phyloP scores from a whole-genome alignment of 2,888 invertebrate species.

The Lypha dubia region DNA sequence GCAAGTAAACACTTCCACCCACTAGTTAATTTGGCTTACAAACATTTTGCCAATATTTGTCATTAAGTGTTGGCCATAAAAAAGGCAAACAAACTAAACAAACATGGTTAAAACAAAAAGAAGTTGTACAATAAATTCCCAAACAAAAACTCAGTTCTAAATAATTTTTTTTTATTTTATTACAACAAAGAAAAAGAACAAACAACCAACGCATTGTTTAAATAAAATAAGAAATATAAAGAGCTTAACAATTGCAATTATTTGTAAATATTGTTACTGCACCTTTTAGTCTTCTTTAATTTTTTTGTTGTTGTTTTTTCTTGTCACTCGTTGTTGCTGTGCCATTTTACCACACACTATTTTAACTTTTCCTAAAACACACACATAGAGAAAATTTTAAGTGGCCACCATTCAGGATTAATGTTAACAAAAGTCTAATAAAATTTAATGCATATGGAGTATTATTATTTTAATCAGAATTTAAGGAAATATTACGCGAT shows the following conservation, averaged over 20 bases:
- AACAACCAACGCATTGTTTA: slow-evolving; percentile 65
- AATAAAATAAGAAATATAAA: slow-evolving; percentile 7
- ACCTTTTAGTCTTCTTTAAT: slow-evolving; percentile 54
- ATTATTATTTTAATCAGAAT: no score
- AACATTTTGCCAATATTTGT: slow-evolving; percentile 64
- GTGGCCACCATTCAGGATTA: background rate
- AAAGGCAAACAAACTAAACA: slow-evolving; percentile 22
- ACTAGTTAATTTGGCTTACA: slow-evolving; percentile 49
- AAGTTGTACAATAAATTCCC: slow-evolving; percentile 25
- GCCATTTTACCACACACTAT: slow-evolving; percentile 54
- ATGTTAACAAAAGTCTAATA: no score
- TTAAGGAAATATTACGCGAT: no score
- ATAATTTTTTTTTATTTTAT: slow-evolving; percentile 45
- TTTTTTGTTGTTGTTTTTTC: background rate
- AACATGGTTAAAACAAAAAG: slow-evolving; percentile 54
- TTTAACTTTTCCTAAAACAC: slow-evolving; percentile 8
- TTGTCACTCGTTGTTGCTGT: background rate
- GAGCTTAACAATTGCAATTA: slow-evolving; percentile 62
- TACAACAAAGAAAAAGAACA: slow-evolving; percentile 32
- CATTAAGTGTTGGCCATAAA: slow-evolving; percentile 58
- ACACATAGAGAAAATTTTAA: slow-evolving; percentile 29
- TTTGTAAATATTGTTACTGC: slow-evolving; percentile 67
- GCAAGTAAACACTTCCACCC: slow-evolving; percentile 60
- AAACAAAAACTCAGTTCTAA: slow-evolving; percentile 17
- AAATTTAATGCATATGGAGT: no score